phyloP scores from a whole-genome alignment of 2,797 vertebrate species.

The Epinephelus awoara region DNA sequence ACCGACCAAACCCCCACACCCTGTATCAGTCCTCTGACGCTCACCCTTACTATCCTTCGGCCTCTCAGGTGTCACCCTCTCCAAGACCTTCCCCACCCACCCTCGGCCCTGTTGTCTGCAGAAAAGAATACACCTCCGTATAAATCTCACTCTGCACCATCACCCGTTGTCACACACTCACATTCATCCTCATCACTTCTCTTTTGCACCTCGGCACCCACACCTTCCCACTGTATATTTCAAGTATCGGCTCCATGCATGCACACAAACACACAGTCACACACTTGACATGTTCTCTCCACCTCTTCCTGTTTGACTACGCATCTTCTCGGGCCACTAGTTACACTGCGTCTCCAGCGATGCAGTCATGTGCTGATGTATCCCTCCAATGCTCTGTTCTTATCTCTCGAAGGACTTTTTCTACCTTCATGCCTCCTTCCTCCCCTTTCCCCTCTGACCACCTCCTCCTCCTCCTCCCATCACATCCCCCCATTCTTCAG shows the following conservation, averaged over 20 bases:
- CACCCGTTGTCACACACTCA: conserved; percentile 46
- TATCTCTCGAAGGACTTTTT: conserved; percentile 66
- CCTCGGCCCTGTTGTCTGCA: conserved; percentile 67
- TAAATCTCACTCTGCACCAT: conserved; percentile 69
- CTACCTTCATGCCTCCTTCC: conserved; percentile 53
- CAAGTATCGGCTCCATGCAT: background rate
- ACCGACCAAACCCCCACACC: conserved; percentile 17
- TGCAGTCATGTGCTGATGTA: conserved; percentile 68
- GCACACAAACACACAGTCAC: conserved; percentile 7
- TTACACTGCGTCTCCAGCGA: conserved; percentile 59
- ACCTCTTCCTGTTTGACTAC: conserved; percentile 48
- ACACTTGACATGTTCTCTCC: conserved; percentile 27
- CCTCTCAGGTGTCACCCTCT: conserved; percentile 24
- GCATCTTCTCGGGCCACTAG: conserved; percentile 55
- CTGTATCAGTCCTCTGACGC: background rate
- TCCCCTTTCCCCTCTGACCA: conserved; percentile 39
- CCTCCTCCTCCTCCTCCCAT: conserved; percentile 1
- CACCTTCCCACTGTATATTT: conserved; percentile 30
- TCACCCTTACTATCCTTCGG: conserved; percentile 8
- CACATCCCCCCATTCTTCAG: conserved; percentile 13
- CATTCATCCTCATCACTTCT: conserved; percentile 73
- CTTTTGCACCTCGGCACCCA: conserved; percentile 50
- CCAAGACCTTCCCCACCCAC: conserved; percentile 48
- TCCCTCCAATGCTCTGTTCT: conserved; percentile 57
- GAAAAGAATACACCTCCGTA: conserved; percentile 52